These are phyloP conservation scores for Garrulus glandarius DNA, from an alignment of 2,797 vertebrate genomes.

Conservation along the genomic window DNA sequence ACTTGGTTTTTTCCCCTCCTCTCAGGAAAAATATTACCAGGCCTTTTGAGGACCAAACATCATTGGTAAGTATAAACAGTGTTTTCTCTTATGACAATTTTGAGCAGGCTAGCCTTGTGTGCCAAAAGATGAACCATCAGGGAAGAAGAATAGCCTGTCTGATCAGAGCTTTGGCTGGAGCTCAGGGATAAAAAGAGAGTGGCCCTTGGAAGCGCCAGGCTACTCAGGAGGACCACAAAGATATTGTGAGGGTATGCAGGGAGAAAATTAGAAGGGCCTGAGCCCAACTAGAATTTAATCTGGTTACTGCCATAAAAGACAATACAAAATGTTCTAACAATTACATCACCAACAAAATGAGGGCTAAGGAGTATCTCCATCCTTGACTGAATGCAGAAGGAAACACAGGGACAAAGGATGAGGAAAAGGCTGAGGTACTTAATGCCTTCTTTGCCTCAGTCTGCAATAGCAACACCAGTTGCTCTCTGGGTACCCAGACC, in stretches of 20 bases:
- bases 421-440: background rate
- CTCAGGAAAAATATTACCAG: slow-evolving; percentile 93
- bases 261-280: background rate
- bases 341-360: background rate
- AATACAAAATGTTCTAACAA: background rate
- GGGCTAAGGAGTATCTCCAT: background rate
- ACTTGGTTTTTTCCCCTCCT: background rate
- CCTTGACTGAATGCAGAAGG: background rate
- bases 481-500: background rate
- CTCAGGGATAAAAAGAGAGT: background rate
- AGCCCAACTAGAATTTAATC: background rate
- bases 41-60: slow-evolving; percentile 95
- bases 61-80: slow-evolving; percentile 79
- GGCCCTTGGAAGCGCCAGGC: background rate
- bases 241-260: background rate
- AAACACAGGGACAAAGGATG: background rate
- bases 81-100: background rate
- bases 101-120: background rate
- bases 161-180: background rate
- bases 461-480: background rate
- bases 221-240: background rate
- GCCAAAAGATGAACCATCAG: background rate
- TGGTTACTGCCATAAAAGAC: background rate
- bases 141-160: background rate
- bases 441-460: background rate